A percentile compares a stretch with the other conserved stretches of the same genome.
These are phyloP conservation scores for Bombyx mori DNA, from an alignment of 1,140 invertebrate species.

Conservation along the genomic window DNA sequence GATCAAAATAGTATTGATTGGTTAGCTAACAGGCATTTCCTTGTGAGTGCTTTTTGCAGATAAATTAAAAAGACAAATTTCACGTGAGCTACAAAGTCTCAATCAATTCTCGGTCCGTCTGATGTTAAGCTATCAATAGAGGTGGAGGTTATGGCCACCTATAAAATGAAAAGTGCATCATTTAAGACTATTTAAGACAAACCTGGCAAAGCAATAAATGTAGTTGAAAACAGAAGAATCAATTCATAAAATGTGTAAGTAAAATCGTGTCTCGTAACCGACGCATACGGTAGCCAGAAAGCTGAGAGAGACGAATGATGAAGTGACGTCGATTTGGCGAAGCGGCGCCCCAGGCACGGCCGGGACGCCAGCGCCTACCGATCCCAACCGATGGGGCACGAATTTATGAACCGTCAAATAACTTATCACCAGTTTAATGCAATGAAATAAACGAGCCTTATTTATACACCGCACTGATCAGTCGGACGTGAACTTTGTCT, in stretches of 20 bases:
- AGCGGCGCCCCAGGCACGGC: constrained; percentile 24
- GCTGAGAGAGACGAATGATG: constrained; percentile 32
- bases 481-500: constrained; percentile 42
- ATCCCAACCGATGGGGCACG: constrained; percentile 23
- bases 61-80: too few species aligned
- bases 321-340: constrained; percentile 52
- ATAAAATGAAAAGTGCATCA: too few species aligned
- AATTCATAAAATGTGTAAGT: constrained; percentile 31
- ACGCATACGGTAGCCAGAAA: constrained; percentile 39
- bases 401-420: constrained; percentile 62
- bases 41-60: too few species aligned
- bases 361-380: constrained; percentile 33
- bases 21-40: too few species aligned
- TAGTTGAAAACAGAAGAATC: constrained; percentile 51
- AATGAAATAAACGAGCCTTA: constrained; percentile 58
- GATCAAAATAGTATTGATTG: too few species aligned
- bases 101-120: too few species aligned
- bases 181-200: too few species aligned
- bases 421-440: constrained; percentile 63
- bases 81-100: too few species aligned
- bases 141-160: too few species aligned
- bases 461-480: constrained; percentile 54
- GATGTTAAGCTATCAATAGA: too few species aligned
- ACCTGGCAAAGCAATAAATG: constrained; percentile 28
- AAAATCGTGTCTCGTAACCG: constrained; percentile 33